Base-by-base conservation (phyloP, 1,140 invertebrate genomes). In the Calephelis nemesis region DNA sequence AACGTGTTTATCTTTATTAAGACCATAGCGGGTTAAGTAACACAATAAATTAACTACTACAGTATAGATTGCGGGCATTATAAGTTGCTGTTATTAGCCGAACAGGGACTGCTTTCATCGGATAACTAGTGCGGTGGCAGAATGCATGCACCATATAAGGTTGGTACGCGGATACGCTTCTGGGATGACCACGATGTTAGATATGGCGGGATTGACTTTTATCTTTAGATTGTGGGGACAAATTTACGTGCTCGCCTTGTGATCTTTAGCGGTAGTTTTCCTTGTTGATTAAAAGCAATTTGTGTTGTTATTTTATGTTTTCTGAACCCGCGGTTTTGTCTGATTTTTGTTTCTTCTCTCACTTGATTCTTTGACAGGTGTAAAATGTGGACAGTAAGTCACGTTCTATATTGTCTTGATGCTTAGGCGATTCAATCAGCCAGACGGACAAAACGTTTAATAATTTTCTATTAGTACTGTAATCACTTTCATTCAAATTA, bases 61-160 rank as follows among this genome's bases (percentile, higher is more conserved):
- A 69, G 74, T 71, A 65, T 71, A 78, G 76, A 81, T 80, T 78
- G 78, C 71, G 70, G 70, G 60, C 70, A 77, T 75, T 76, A 78
- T 75, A 78, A 78, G 67, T 74, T 63, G 69, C 79, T 74, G 83
- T 82, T 88, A 88, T 84, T 85, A 84, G 81, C 74, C 45, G 74
- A 71, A 72, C 73, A 75, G 68, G 64, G 76, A 64, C 76, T 69
- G 82, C 85, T 83, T 87, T 88, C 83, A 81, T 82, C 77, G 68
- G 71, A 80, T 79, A 86, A 83, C 80, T 84, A 74, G 83, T 76
- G 75, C 82, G 76, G 77, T 84, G 82, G 82, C 82, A 81, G 82
- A 84, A 81, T 81, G 76, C 76, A 77, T 77, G 69, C 54, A 12
- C 84, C 83, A 68, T 87, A 85, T 87, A 88, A 68, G 80, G 83